These are phyloP conservation scores for Caretta caretta DNA, from an alignment of 2,113 vertebrate species.

Conservation along the genomic window DNA sequence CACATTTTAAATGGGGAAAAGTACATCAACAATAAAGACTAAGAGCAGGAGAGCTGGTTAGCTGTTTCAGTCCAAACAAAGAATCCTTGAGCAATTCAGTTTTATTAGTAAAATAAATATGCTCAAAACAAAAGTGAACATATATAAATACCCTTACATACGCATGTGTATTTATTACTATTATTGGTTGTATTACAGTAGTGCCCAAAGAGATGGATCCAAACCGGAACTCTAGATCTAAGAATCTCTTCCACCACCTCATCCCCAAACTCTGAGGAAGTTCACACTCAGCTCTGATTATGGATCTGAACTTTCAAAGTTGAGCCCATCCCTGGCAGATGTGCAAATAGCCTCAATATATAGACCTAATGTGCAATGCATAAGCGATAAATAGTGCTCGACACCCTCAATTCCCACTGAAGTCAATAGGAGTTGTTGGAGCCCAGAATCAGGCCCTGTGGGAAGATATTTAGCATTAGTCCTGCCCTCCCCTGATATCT, in stretches of 20 bases:
- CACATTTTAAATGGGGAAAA: too few species aligned
- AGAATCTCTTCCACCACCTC: background rate
- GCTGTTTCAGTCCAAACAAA: too few species aligned
- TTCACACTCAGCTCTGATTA: background rate
- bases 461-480: rapidly evolving
- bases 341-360: background rate
- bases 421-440: background rate
- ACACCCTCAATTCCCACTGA: background rate
- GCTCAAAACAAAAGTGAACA: background rate
- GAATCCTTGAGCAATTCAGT: background rate
- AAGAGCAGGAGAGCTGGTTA: too few species aligned
- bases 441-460: background rate
- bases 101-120: background rate
- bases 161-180: background rate
- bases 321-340: background rate
- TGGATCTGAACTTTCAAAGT: background rate
- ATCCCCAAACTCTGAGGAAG: background rate
- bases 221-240: background rate
- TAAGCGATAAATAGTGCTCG: background rate
- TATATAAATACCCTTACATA: background rate
- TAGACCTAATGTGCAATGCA: background rate
- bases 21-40: too few species aligned
- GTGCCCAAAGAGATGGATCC: background rate
- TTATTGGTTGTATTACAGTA: background rate
- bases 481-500: background rate